Base-by-base conservation (phyloP, 2,797 vertebrate species). In the Lagothrix lagotricha region DNA sequence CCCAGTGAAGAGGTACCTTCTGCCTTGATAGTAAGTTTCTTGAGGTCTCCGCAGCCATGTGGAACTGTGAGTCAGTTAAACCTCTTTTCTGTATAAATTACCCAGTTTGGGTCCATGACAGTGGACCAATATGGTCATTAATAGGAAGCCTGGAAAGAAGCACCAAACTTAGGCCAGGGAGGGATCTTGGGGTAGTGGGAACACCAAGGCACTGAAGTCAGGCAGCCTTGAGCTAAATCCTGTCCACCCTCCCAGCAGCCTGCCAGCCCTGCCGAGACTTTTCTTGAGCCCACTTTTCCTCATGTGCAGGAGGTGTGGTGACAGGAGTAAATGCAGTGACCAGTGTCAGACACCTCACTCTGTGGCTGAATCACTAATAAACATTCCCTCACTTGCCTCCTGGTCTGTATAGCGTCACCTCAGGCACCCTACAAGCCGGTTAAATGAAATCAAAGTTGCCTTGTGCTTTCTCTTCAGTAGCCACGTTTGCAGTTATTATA, bases 331-430 rank as follows among this genome's bases (percentile, higher is more conserved):
- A 67, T 2, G 1, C 5, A 19, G 58, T 44, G 72, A 88, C 30
- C 10, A 19, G 26, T 7, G 0, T 28, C 26, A 75, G 4, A 24
- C 5, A 2, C 61, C 5, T n/a, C 2, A 2, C 4, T 13, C 2
- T 9, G 6, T 50, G 52, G 20, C 36, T 14, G 19, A 14, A 0
- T 64, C 26, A 4, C 0, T 12, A 1, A 3, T 20, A 15, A 8
- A 20, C 3, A 3, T 20, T 46, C 33, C 24, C 64, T 67, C 4
- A 46, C 10, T 57, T 3, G 54, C 22, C 36, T 39, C 36, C 36
- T 39, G 9, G 39, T 52, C 13, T 30, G 7, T 39, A 67, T 7
- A 50, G 22, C 14, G 0, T 39, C 8, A 7, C 17, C 72, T 41
- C 17, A 72, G 36, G 19, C 50, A 7, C 54, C 26, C 28, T 1